Percentiles rank a stretch among this genome's conserved stretches.
phyloP scores from a whole-genome alignment of 2,797 vertebrate genomes.

The Dermochelys coriacea region DNA sequence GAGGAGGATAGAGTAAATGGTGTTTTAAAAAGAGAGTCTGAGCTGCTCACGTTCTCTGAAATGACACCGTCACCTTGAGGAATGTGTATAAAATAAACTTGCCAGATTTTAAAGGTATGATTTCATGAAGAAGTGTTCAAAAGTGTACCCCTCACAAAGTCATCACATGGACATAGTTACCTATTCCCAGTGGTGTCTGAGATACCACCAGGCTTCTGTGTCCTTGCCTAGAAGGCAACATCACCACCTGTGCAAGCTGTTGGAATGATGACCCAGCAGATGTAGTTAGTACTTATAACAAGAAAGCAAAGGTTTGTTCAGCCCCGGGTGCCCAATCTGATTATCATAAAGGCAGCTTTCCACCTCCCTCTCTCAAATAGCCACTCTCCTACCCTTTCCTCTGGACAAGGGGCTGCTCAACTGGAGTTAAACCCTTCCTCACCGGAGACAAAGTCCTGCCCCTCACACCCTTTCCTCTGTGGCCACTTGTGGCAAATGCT shows the following conservation, averaged over 20 bases:
- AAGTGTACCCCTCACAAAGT: not conserved
- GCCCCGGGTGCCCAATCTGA: not conserved
- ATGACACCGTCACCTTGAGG: not conserved
- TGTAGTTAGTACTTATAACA: not conserved
- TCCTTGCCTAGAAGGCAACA: not conserved
- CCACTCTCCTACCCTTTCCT: not conserved
- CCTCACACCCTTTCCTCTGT: not conserved
- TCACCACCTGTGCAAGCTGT: not conserved
- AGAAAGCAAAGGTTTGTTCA: not conserved
- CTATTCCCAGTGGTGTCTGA: not conserved
- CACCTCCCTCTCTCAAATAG: not conserved
- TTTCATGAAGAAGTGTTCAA: too few relatives aligned
- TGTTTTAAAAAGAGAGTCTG: not conserved
- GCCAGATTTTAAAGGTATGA: not conserved
- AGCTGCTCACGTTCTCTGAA: not conserved
- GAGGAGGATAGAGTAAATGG: too few relatives aligned
- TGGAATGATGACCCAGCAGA: not conserved
- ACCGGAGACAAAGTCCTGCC: not conserved
- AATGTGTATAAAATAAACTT: not conserved
- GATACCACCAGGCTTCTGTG: not conserved
- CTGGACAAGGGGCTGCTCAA: not conserved
- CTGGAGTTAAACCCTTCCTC: not conserved
- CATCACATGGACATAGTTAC: not conserved
- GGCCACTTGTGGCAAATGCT: rapidly evolving
- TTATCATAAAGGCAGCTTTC: not conserved